Evolutionary conservation across 2,888 invertebrate genomes (phyloP), one percentile per base, ranked within the genome.

Genomic region (Noctua comes): DNA sequence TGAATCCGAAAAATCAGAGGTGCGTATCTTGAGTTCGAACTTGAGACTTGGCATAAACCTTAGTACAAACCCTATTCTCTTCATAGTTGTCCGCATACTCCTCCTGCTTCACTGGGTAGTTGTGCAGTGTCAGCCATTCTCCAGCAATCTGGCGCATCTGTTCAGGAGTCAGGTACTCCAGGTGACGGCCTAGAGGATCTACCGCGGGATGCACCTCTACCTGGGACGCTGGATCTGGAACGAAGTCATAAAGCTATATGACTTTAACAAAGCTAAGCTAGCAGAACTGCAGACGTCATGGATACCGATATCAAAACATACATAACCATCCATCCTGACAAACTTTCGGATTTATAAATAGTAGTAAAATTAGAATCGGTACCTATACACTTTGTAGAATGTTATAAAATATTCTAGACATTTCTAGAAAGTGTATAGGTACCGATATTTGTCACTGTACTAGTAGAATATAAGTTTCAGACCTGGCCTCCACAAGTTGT

Each of bases 401-500:
- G 2, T 43, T 43, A 43, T 48, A 48, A 6, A 48, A 48, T 18
- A 48, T 54, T 24, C 10, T 57, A 57, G 43, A 43, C 43, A 11
- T 43, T 43, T 43, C 57, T 10, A 57, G 11, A 57, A 57, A 57
- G 48, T 48, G 6, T 48, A 18, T 18, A 48, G 48, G 18, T 16
- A 46, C 46, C 46, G 5, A 18, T 18, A 48, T 48, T 48, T 48
- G 48, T 48, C 48, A 18, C 18, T 13, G 46, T n/a, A 57, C 57
- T 57, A 57, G 11, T 57, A 57, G 1, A 11, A n/a, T 57, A n/a
- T 27, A 27, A 51, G n/a, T 27, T 24, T 27, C 57, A 57, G 27
- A 69, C 82, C 69, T 31, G 84, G 59, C 2, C 65, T 27, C 84
- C 79, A 83, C 68, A 68, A 51, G 16, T 21, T 5, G 4, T n/a